A percentile compares a stretch with the other conserved stretches of the same genome.
These are phyloP conservation scores for Pterocles orientalis DNA, from an alignment of 2,113 vertebrate species.

Conservation along the genomic window DNA sequence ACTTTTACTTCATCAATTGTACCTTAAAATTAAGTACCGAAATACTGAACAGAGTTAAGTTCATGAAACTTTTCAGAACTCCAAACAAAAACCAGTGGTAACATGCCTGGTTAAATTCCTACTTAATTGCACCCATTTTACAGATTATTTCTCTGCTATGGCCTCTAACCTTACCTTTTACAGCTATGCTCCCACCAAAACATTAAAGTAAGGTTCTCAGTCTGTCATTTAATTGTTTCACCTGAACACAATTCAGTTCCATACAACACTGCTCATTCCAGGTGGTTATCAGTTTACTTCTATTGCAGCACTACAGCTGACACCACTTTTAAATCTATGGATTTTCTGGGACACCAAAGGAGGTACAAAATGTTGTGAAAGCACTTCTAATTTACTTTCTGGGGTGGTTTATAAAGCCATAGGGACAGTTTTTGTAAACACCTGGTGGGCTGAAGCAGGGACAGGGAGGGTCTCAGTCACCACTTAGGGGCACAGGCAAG, in stretches of 20 bases:
- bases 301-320: neutral
- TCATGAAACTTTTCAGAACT: neutral
- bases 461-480: too few species aligned
- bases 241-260: neutral
- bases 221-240: neutral
- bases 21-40: neutral
- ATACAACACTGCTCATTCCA: neutral
- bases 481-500: too few species aligned
- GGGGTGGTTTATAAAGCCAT: too few species aligned
- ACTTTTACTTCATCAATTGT: neutral
- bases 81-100: neutral
- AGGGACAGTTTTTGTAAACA: too few species aligned
- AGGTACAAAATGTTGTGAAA: neutral
- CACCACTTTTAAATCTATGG: neutral
- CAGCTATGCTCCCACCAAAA: neutral
- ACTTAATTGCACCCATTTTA: neutral
- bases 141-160: neutral
- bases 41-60: neutral
- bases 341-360: neutral
- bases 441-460: too few species aligned
- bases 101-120: neutral
- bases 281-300: neutral
- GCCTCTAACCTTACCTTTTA: neutral
- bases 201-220: neutral
- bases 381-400: neutral